Percentiles rank a stretch among this genome's conserved stretches.
Conservation (phyloP, 2,797 vertebrate genomes). For the Euthynnus affinis region DNA sequence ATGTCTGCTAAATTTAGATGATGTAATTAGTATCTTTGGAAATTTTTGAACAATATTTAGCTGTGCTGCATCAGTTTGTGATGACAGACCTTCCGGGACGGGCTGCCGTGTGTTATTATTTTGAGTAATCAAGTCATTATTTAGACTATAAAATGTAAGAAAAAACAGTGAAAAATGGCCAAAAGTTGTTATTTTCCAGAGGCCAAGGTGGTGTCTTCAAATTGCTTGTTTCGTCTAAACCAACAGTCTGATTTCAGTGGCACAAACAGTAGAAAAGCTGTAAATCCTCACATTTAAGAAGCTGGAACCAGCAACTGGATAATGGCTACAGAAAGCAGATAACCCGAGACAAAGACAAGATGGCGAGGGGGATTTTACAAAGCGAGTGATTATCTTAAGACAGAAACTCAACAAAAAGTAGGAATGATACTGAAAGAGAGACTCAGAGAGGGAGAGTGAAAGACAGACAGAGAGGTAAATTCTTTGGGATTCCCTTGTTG, state of each 20-base stretch:
- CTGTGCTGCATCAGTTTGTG: not conserved
- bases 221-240: too few relatives aligned
- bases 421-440: slow-evolving; percentile 33
- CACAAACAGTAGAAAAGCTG: not conserved
- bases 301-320: not conserved
- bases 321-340: not conserved
- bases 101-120: not conserved
- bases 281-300: too few relatives aligned
- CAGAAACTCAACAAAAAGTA: slow-evolving; percentile 13
- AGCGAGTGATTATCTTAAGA: not conserved
- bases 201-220: not conserved
- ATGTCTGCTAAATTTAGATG: not conserved
- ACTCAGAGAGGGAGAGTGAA: not conserved
- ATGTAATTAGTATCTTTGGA: not conserved
- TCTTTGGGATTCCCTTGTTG: slow-evolving; percentile 78
- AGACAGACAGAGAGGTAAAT: slow-evolving; percentile 51
- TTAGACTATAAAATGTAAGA: not conserved
- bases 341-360: not conserved
- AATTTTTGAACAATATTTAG: not conserved
- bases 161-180: too few relatives aligned
- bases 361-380: not conserved
- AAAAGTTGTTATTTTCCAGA: too few relatives aligned
- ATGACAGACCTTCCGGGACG: not conserved
- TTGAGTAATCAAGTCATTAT: not conserved
- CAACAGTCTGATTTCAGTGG: not conserved